phyloP scores from a whole-genome alignment of 2,888 invertebrate genomes.

The Caenorhabditis japonica region DNA sequence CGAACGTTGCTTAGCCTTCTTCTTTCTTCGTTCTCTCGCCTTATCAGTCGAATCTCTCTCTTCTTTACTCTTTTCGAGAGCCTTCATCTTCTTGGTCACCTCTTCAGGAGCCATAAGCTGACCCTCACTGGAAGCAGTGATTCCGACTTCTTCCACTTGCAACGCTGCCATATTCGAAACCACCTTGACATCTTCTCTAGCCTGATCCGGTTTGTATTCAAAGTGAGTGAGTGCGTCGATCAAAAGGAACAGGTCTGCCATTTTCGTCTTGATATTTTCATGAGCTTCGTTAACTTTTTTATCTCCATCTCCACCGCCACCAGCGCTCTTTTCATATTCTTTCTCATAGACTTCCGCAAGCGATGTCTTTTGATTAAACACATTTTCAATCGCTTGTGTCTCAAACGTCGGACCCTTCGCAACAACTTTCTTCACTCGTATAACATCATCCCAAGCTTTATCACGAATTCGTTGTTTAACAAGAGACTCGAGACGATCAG shows the following conservation, averaged over 20 bases:
- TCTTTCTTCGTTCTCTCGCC: slow-evolving; percentile 88
- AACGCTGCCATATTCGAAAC: slow-evolving; percentile 91
- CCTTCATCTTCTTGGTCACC: slow-evolving; percentile 68
- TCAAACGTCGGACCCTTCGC: slow-evolving; percentile 88
- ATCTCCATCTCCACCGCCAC: slow-evolving; percentile 74
- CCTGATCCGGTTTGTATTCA: slow-evolving; percentile 86
- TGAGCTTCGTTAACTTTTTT: slow-evolving; percentile 83
- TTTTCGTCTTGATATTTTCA: slow-evolving; percentile 84
- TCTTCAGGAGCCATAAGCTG: slow-evolving; percentile 74
- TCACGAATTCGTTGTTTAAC: slow-evolving; percentile 93
- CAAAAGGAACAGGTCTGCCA: slow-evolving; percentile 86
- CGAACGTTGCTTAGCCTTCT: slow-evolving; percentile 85
- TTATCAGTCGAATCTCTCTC: slow-evolving; percentile 90
- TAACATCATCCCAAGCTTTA: slow-evolving; percentile 91
- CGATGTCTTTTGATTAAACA: slow-evolving; percentile 92
- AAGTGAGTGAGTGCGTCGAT: slow-evolving; percentile 93
- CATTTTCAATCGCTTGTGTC: slow-evolving; percentile 89
- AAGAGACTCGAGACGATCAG: slow-evolving; percentile 88
- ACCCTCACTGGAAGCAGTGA: slow-evolving; percentile 81
- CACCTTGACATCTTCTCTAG: slow-evolving; percentile 87
- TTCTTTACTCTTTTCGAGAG: slow-evolving; percentile 80
- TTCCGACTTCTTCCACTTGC: slow-evolving; percentile 94
- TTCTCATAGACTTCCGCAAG: slow-evolving; percentile 92
- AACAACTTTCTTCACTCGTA: slow-evolving; percentile 84
- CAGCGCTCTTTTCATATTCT: slow-evolving; percentile 80